Percentiles rank a stretch among this genome's conserved stretches.
Conservation (phyloP, 2,113 vertebrate species). For the Stegastes partitus region DNA sequence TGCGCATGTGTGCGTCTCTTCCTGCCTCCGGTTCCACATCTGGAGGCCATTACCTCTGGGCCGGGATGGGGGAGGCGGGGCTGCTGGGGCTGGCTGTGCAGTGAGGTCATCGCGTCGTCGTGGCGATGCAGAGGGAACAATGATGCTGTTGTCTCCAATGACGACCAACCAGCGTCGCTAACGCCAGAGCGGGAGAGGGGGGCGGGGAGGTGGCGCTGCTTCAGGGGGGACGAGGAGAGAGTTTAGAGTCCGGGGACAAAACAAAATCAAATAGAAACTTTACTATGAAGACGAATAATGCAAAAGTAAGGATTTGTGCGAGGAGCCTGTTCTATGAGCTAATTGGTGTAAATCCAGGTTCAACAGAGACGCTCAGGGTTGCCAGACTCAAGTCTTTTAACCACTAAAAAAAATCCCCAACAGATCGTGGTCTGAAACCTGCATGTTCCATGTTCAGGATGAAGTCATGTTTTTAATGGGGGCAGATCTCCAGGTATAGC, state of each 20-base stretch:
- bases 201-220: neutral
- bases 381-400: conserved; percentile 17
- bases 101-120: conserved; percentile 79
- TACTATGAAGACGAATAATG: neutral
- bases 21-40: conserved; percentile 74
- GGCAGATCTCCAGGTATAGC: neutral
- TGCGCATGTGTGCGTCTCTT: conserved; percentile 39
- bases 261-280: conserved; percentile 31
- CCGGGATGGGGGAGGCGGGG: conserved; percentile 50
- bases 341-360: conserved; percentile 43
- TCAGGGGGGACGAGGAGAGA: neutral
- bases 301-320: conserved; percentile 55
- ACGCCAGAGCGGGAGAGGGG: conserved; percentile 41
- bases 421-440: conserved; percentile 11
- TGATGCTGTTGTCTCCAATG: conserved; percentile 78
- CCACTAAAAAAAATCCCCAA: neutral
- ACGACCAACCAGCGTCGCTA: conserved; percentile 38
- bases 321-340: conserved; percentile 18
- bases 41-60: conserved; percentile 81
- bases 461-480: neutral
- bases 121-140: conserved; percentile 80
- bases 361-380: conserved; percentile 7
- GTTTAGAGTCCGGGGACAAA: neutral
- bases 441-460: neutral
- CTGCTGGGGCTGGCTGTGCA: conserved; percentile 61